Evolutionary conservation across 2,888 invertebrate genomes (phyloP), one percentile per base, ranked within the genome.

Genomic region (Augochlorella aurata): DNA sequence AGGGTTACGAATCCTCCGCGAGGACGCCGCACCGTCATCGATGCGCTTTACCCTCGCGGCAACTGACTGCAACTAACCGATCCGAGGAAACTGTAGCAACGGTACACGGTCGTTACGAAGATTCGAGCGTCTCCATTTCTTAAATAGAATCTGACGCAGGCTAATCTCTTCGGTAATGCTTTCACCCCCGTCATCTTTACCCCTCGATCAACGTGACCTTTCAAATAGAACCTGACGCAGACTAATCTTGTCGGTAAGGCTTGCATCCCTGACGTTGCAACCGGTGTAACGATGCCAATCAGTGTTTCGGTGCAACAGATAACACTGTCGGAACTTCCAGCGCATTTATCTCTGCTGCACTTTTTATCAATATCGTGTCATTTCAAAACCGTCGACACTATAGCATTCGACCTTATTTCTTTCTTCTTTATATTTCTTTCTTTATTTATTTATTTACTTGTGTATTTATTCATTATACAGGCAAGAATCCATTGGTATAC

Each of bases 1-100:
- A 89, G 83, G 83, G 77, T 86, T 58, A 21, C 76, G 61, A 69
- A 54, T 63, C 24, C 77, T 50, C 66, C 49, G 58, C 70, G 67
- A 73, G 77, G 49, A 79, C 69, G 74, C 72, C 66, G 38, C 29
- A 50, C 50, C 80, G 71, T n/a, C 54, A 24, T 61, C 50, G 52
- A 74, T 21, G 63, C 29, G 18, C 50, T 45, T 38, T 44, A 21
- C 18, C 21, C 29, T 52, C 24, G 54, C 47, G 54, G 66, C 38
- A 12, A n/a, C 2, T 47, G 44, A 44, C 49, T 10, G 14, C 44
- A 24, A 50, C 21, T n/a, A 49, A 45, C 65, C 54, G 44, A 44
- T 79, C 67, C 4, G 5, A 24, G 70, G 21, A 3, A 21, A 12
- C 21, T 16, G 0, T 8, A 21, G 16, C 52, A 14, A 0, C 50